Conservation (phyloP, 2,797 vertebrate species). For the Platyrinchus mystaceus region DNA sequence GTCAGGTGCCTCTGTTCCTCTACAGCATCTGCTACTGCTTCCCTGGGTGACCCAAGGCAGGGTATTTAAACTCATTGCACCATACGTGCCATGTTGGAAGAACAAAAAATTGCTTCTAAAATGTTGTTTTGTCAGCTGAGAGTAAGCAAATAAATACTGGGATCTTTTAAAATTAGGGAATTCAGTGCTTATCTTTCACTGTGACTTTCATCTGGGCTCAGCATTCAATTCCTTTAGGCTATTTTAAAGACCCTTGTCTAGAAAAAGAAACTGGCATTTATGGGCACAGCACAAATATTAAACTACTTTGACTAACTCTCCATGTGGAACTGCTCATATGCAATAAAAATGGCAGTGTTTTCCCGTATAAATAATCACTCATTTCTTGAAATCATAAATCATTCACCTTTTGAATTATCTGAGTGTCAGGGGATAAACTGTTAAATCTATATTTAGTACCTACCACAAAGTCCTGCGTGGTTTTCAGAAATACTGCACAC, state of each 20-base stretch:
- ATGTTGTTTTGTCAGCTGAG: neutral
- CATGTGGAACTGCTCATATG: slow-evolving; percentile 1
- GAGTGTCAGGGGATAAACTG: neutral
- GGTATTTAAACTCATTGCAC: neutral
- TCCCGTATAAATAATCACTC: neutral
- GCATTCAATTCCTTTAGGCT: neutral
- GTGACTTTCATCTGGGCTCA: neutral
- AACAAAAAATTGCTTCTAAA: neutral
- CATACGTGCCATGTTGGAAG: neutral
- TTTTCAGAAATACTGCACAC: neutral
- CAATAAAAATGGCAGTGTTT: slow-evolving; percentile 18
- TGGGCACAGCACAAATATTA: neutral
- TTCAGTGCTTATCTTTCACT: neutral
- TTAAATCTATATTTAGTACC: slow-evolving; percentile 40
- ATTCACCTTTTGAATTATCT: slow-evolving; percentile 27
- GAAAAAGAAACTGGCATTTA: slow-evolving; percentile 22
- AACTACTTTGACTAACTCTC: slow-evolving; percentile 12
- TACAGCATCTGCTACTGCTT: neutral
- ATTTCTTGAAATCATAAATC: slow-evolving; percentile 35
- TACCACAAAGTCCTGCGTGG: neutral
- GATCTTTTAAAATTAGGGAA: neutral
- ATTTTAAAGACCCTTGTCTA: neutral
- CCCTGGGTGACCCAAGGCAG: neutral
- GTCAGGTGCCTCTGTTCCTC: neutral
- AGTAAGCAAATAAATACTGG: neutral